Conservation (phyloP, 1,140 invertebrate species). For the Oryzaephilus surinamensis region DNA sequence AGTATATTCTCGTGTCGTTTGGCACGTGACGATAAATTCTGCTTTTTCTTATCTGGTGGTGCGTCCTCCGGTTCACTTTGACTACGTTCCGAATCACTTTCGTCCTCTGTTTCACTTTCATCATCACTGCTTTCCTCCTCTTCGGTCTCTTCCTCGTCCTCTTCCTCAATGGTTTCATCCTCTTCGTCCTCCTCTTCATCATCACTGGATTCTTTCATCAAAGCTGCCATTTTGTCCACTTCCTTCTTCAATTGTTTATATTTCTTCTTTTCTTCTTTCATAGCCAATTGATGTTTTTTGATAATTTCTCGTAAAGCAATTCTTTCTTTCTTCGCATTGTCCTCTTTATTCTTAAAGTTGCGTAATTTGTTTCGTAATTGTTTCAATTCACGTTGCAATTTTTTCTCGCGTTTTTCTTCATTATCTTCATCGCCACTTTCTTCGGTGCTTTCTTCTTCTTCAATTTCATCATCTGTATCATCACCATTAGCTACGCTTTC, state of each 20-base stretch:
- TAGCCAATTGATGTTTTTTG: conserved; percentile 63
- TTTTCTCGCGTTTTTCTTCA: conserved; percentile 52
- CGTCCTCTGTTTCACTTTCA: conserved; percentile 45
- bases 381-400: conserved; percentile 48
- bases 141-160: conserved; percentile 50
- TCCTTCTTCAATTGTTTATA: conserved; percentile 71
- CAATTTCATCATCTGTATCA: conserved; percentile 42
- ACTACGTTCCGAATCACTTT: conserved; percentile 40
- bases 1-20: conserved; percentile 68
- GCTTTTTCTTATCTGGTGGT: conserved; percentile 50
- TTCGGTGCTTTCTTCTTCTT: conserved; percentile 27
- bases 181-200: conserved; percentile 56
- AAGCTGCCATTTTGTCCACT: conserved; percentile 77
- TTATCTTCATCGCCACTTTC: conserved; percentile 62
- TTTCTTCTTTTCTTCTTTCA: conserved; percentile 66
- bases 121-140: conserved; percentile 52
- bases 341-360: conserved; percentile 66
- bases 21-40: conserved; percentile 46
- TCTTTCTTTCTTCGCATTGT: conserved; percentile 66
- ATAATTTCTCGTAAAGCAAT: conserved; percentile 64
- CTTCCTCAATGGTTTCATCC: conserved; percentile 44
- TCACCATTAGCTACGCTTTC: conserved; percentile 21
- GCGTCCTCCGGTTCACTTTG: conserved; percentile 57
- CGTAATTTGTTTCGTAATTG: conserved; percentile 66
- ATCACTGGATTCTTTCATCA: conserved; percentile 67